Evolutionary conservation across 2,113 vertebrate species (phyloP).

Genomic region (Oreocharis arfaki): DNA sequence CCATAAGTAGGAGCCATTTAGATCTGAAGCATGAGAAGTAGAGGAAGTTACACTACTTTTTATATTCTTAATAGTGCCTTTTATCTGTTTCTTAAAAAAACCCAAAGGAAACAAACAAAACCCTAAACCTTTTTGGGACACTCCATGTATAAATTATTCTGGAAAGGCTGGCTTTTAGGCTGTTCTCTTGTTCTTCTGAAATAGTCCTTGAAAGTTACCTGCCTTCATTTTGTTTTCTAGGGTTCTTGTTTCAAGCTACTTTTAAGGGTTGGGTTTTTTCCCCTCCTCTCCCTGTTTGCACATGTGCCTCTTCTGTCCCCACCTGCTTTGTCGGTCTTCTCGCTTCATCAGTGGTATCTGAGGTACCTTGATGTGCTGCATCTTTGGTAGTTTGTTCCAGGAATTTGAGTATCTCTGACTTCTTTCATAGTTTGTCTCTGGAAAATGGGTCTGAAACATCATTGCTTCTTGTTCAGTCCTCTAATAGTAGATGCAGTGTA

Average conservation of each 20-base stretch:
- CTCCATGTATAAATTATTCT: background rate
- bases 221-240: background rate
- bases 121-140: background rate
- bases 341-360: background rate
- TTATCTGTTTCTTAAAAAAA: background rate
- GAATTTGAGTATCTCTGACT: background rate
- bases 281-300: background rate
- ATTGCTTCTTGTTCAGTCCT: background rate
- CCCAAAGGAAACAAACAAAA: background rate
- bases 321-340: background rate
- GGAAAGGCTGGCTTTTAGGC: background rate
- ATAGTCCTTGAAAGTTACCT: background rate
- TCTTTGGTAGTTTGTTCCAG: background rate
- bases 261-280: background rate
- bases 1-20: background rate
- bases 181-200: background rate
- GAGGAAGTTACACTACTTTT: background rate
- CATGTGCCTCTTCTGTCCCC: background rate
- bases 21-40: background rate
- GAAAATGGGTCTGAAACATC: background rate
- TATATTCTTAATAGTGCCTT: background rate
- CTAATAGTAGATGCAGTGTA: background rate
- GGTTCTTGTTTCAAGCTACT: background rate
- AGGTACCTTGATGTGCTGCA: background rate
- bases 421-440: background rate